Evolutionary conservation across 2,113 vertebrate genomes (phyloP).

Genomic region (Octodon degus): DNA sequence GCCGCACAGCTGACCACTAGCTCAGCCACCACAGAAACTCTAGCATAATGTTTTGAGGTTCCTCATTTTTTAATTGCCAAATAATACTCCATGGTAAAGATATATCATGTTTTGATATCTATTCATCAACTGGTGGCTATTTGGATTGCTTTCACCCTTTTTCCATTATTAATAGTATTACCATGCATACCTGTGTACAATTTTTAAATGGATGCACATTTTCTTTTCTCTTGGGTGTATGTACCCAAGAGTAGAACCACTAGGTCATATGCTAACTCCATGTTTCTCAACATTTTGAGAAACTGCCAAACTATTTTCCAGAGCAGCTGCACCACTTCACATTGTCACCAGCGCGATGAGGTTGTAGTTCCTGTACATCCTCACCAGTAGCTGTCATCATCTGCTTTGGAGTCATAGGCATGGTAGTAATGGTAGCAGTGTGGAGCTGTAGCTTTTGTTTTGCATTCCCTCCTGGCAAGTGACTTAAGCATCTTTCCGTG

Average conservation of each 20-base stretch:
- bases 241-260: not conserved
- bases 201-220: not conserved
- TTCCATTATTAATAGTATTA: not conserved
- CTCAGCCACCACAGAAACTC: too few relatives aligned
- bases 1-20: too few relatives aligned
- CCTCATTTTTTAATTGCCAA: slow-evolving; percentile 27
- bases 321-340: not conserved
- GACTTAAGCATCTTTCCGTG: slow-evolving; percentile 5
- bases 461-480: not conserved
- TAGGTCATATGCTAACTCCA: not conserved
- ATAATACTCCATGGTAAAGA: slow-evolving; percentile 19
- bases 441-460: not conserved
- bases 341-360: not conserved
- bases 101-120: not conserved
- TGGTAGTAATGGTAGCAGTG: not conserved
- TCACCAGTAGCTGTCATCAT: not conserved
- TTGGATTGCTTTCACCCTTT: slow-evolving; percentile 13
- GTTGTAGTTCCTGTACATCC: slow-evolving; percentile 16
- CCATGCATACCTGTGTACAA: not conserved
- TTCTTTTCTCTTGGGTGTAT: slow-evolving; percentile 1
- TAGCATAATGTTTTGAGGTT: not conserved
- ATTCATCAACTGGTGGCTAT: not conserved
- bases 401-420: not conserved
- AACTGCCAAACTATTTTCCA: not conserved
- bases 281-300: slow-evolving; percentile 8